Percentiles rank a stretch among this genome's conserved stretches.
Evolutionary conservation across 2,888 invertebrate species (phyloP).

Genomic region (Anoplius nigerrimus): DNA sequence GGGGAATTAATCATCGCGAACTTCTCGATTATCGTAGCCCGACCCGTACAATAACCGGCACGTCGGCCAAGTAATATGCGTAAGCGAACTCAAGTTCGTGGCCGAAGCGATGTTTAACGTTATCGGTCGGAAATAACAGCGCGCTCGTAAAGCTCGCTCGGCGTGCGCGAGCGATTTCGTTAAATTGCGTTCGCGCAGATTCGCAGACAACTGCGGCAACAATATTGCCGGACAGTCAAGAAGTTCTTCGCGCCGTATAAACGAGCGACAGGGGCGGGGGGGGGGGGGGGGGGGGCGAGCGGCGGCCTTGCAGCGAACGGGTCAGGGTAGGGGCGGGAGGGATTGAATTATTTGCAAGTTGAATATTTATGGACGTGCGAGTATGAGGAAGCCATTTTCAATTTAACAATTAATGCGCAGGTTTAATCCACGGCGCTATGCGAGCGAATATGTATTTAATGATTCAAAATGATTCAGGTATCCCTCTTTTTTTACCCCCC

Average conservation of each 20-base stretch:
- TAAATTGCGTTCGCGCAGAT: slow-evolving; percentile 48
- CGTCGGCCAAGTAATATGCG: background rate
- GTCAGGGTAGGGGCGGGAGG: background rate
- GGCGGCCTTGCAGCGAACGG: no score
- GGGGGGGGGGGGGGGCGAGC: background rate
- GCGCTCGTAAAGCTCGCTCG: background rate
- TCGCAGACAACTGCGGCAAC: slow-evolving; percentile 53
- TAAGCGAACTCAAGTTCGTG: background rate
- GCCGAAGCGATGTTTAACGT: background rate
- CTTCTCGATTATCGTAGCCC: background rate
- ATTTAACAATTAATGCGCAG: slow-evolving; percentile 33
- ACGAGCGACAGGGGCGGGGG: slow-evolving; percentile 16
- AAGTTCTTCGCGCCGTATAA: slow-evolving; percentile 31
- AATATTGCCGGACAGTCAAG: slow-evolving; percentile 46
- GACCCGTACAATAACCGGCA: background rate
- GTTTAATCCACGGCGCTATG: slow-evolving; percentile 14
- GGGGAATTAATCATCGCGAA: background rate
- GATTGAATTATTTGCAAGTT: slow-evolving; percentile 37
- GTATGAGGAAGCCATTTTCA: slow-evolving; percentile 44
- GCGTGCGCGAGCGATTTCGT: slow-evolving; percentile 45
- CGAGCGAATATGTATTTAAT: background rate
- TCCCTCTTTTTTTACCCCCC: no score
- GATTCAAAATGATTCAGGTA: background rate
- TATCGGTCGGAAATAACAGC: slow-evolving; percentile 8
- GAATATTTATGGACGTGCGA: slow-evolving; percentile 51